Conservation (phyloP, 2,888 invertebrate genomes). For the Lochmaea capreae region DNA sequence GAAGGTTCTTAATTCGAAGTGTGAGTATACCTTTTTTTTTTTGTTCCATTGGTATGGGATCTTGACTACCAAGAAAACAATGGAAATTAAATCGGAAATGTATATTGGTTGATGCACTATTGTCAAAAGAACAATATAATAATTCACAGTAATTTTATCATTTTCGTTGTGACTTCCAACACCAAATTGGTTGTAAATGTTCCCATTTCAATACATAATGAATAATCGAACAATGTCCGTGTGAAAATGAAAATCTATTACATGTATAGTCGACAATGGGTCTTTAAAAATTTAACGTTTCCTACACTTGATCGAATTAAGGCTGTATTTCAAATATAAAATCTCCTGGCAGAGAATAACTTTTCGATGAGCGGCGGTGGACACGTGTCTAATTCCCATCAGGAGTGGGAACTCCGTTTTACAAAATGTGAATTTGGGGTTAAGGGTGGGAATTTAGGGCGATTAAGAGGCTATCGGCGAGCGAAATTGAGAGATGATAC, state of each 20-base stretch:
- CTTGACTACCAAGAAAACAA: too few relatives aligned
- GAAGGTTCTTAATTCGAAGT: too few relatives aligned
- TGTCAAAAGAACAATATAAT: too few relatives aligned
- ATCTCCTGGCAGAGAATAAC: slow-evolving; percentile 26
- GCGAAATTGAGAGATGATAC: slow-evolving; percentile 10
- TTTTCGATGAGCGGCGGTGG: slow-evolving; percentile 16
- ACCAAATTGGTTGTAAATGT: background rate
- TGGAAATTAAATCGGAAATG: too few relatives aligned
- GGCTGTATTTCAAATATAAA: slow-evolving; percentile 24
- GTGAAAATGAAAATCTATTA: slow-evolving; percentile 15
- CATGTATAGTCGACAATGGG: slow-evolving; percentile 5
- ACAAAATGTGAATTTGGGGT: slow-evolving; percentile 22
- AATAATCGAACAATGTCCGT: slow-evolving; percentile 8
- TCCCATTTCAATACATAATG: background rate
- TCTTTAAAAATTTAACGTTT: slow-evolving; percentile 22
- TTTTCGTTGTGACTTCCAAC: too few relatives aligned
- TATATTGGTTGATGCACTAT: too few relatives aligned
- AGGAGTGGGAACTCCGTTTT: slow-evolving; percentile 11
- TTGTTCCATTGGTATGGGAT: too few relatives aligned
- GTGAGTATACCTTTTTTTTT: too few relatives aligned
- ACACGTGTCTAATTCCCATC: slow-evolving; percentile 32
- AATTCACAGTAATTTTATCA: too few relatives aligned
- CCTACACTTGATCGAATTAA: slow-evolving; percentile 28
- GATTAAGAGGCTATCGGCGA: slow-evolving; percentile 18
- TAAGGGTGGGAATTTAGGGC: slow-evolving; percentile 31